Evolutionary conservation across 1,140 invertebrate genomes (phyloP).

Genomic region (Aphelinus certus): DNA sequence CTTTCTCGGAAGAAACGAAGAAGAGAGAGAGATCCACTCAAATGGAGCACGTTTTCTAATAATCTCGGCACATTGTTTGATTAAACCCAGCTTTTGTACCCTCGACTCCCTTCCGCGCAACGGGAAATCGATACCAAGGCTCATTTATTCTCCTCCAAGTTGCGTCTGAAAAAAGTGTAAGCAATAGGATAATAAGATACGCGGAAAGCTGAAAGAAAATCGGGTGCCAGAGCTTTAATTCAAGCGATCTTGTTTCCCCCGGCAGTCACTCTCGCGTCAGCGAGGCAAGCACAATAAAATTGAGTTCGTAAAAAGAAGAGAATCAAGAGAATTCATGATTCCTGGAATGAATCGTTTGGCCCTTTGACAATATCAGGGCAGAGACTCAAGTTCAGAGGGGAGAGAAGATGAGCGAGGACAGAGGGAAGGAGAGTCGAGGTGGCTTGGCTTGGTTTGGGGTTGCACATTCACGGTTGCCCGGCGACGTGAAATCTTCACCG

Average conservation of each 20-base stretch:
- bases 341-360: slow-evolving; percentile 6
- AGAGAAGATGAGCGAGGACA: not conserved
- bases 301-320: slow-evolving; percentile 13
- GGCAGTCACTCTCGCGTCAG: not conserved
- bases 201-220: not conserved
- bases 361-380: slow-evolving; percentile 21
- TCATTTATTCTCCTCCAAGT: too few species aligned
- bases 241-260: not conserved
- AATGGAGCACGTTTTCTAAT: too few species aligned
- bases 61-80: too few species aligned
- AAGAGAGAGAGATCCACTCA: too few species aligned
- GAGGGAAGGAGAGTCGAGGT: slow-evolving; percentile 8
- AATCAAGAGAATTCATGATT: slow-evolving; percentile 17
- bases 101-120: not conserved
- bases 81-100: not conserved
- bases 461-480: not conserved
- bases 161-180: not conserved
- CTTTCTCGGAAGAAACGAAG: too few species aligned
- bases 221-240: slow-evolving; percentile 12
- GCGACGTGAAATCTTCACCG: slow-evolving; percentile 5
- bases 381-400: slow-evolving; percentile 11
- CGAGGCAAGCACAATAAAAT: slow-evolving; percentile 9
- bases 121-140: too few species aligned
- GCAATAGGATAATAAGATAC: slow-evolving; percentile 16
- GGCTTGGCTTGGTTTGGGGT: slow-evolving; percentile 7